Evolutionary conservation across 2,797 vertebrate genomes (phyloP).

Genomic region (Chelon auratus): DNA sequence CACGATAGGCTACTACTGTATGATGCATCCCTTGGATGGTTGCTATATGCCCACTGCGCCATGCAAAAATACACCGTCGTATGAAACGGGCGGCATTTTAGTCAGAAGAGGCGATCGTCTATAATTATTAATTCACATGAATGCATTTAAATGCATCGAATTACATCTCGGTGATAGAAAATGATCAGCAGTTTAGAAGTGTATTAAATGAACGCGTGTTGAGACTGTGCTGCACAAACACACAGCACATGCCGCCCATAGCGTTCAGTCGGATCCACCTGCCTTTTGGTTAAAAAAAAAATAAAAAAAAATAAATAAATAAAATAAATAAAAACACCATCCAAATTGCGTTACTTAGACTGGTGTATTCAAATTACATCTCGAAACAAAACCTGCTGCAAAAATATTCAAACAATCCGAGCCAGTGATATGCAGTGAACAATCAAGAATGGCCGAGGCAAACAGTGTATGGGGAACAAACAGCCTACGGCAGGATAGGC

Average conservation of each 20-base stretch:
- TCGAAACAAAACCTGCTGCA: neutral
- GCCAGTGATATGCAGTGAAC: slow-evolving; percentile 22
- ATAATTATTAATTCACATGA: neutral
- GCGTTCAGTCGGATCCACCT: slow-evolving; percentile 65
- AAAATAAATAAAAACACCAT: slow-evolving; percentile 14
- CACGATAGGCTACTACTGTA: slow-evolving; percentile 79
- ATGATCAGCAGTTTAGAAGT: slow-evolving; percentile 28
- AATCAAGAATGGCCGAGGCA: slow-evolving; percentile 51
- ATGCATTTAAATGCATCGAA: slow-evolving; percentile 20
- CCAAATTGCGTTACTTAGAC: slow-evolving; percentile 1
- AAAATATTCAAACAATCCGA: neutral
- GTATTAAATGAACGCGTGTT: slow-evolving; percentile 40
- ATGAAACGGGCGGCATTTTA: slow-evolving; percentile 36
- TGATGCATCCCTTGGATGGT: slow-evolving; percentile 80
- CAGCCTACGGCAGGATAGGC: slow-evolving; percentile 66
- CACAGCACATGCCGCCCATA: slow-evolving; percentile 76
- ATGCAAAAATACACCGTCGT: slow-evolving; percentile 71
- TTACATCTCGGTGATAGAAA: slow-evolving; percentile 5
- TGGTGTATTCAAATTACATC: neutral
- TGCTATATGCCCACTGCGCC: slow-evolving; percentile 84
- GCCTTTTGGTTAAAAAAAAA: slow-evolving; percentile 35
- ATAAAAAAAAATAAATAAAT: slow-evolving; percentile 4
- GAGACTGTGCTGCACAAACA: slow-evolving; percentile 67
- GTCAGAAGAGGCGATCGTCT: slow-evolving; percentile 6
- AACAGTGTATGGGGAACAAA: slow-evolving; percentile 64